These are phyloP conservation scores for Acromyrmex heyeri DNA, from an alignment of 1,140 invertebrate genomes.

Conservation along the genomic window DNA sequence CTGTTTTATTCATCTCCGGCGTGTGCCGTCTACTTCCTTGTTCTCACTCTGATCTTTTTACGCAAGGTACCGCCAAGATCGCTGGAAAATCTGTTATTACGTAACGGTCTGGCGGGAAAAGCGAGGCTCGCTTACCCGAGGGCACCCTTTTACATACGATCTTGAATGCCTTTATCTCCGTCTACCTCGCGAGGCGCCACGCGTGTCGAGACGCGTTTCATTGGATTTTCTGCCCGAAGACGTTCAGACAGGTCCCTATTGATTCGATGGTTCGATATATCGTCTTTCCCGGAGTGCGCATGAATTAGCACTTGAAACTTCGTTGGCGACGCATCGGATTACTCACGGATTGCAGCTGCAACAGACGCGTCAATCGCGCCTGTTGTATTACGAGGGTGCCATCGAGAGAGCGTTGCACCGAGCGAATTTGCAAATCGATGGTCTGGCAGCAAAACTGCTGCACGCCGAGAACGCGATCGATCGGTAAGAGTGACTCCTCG, in stretches of 20 bases:
- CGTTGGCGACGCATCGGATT: constrained; percentile 74
- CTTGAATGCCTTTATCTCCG: constrained; percentile 63
- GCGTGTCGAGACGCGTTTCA: constrained; percentile 81
- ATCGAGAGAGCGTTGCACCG: constrained; percentile 61
- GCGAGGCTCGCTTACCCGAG: constrained; percentile 14
- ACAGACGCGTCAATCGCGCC: constrained; percentile 69
- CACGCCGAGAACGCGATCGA: constrained; percentile 41
- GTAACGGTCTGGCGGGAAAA: constrained; percentile 33
- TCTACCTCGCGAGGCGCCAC: constrained; percentile 77
- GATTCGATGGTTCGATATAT: constrained; percentile 79
- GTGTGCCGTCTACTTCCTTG: constrained; percentile 50
- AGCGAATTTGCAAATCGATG: constrained; percentile 66
- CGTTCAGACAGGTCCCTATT: constrained; percentile 81
- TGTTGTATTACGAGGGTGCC: constrained; percentile 65
- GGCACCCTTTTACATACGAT: constrained; percentile 49
- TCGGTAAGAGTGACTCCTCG: constrained; percentile 1
- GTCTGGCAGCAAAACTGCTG: constrained; percentile 40
- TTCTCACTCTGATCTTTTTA: constrained; percentile 49
- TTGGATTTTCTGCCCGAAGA: constrained; percentile 82
- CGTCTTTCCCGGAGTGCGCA: constrained; percentile 77
- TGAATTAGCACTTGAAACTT: constrained; percentile 78
- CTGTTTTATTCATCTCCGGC: constrained; percentile 49
- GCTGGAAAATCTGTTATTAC: constrained; percentile 61
- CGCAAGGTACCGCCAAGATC: constrained; percentile 39
- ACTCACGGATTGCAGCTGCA: constrained; percentile 60